phyloP scores from a whole-genome alignment of 2,888 invertebrate genomes.

The Tipula confusa region DNA sequence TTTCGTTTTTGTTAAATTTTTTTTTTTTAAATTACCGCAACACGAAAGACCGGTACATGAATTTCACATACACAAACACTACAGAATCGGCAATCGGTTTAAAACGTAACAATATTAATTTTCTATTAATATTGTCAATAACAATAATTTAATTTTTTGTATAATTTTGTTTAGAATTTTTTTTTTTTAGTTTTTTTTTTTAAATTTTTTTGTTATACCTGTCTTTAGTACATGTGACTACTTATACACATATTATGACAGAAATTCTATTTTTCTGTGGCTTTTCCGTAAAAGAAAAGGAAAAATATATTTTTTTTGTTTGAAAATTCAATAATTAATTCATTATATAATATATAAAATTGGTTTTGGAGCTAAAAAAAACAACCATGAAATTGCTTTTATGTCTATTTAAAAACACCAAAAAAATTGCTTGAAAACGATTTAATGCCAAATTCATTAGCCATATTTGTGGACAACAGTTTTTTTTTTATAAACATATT shows the following conservation, averaged over 20 bases:
- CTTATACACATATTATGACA: background rate
- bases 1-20: constrained; percentile 30
- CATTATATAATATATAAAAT: background rate
- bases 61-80: background rate
- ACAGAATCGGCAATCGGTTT: background rate
- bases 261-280: background rate
- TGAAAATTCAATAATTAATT: background rate
- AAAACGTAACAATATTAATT: constrained; percentile 27
- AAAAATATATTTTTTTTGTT: background rate
- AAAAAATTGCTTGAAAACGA: background rate
- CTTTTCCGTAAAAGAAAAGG: background rate
- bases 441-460: background rate
- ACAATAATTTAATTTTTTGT: background rate
- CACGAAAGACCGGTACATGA: background rate
- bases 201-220: constrained; percentile 15
- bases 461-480: background rate
- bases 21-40: constrained; percentile 28
- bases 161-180: constrained; percentile 4
- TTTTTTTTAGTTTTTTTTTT: background rate
- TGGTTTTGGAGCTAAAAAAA: background rate
- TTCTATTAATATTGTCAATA: constrained; percentile 30
- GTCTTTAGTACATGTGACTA: constrained; percentile 22
- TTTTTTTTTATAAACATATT: background rate
- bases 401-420: background rate
- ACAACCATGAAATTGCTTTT: background rate